These are phyloP conservation scores for Pristionchus fissidentatus DNA, from an alignment of 2,888 invertebrate genomes.

Conservation along the genomic window DNA sequence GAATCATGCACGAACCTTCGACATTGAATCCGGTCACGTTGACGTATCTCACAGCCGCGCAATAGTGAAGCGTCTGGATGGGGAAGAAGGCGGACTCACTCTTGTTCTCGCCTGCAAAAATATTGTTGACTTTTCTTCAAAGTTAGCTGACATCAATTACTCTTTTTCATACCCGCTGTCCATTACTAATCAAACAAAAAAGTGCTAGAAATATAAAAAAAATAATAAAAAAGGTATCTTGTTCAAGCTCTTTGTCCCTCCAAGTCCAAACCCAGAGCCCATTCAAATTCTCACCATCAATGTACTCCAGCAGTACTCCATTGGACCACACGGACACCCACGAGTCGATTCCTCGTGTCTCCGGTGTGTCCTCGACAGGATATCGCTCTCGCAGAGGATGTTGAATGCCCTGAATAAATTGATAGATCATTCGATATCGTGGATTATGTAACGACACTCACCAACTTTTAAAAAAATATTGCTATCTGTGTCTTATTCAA, in stretches of 20 bases:
- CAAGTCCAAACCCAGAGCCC: no score
- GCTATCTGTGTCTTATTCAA: no score
- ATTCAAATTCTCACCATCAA: slow-evolving; percentile 94
- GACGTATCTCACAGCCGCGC: slow-evolving; percentile 91
- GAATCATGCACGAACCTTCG: slow-evolving; percentile 64
- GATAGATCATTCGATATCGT: no score
- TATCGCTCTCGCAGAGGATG: slow-evolving; percentile 95
- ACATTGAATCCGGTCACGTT: slow-evolving; percentile 81
- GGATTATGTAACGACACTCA: neutral
- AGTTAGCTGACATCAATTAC: no score
- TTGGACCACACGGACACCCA: slow-evolving; percentile 96
- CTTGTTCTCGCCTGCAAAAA: neutral
- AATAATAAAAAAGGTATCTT: no score
- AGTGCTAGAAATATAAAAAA: no score
- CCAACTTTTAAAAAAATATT: neutral
- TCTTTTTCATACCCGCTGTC: no score
- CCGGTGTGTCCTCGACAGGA: slow-evolving; percentile 91
- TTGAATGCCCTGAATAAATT: slow-evolving; percentile 80
- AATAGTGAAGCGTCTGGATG: slow-evolving; percentile 93
- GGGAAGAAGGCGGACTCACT: slow-evolving; percentile 95
- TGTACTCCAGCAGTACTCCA: slow-evolving; percentile 91
- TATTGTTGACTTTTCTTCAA: no score
- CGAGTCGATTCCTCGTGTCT: slow-evolving; percentile 91
- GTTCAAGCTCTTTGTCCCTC: no score
- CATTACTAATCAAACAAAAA: no score